These are phyloP conservation scores for Conus betulinus DNA, from an alignment of 1,140 invertebrate genomes.

Conservation along the genomic window DNA sequence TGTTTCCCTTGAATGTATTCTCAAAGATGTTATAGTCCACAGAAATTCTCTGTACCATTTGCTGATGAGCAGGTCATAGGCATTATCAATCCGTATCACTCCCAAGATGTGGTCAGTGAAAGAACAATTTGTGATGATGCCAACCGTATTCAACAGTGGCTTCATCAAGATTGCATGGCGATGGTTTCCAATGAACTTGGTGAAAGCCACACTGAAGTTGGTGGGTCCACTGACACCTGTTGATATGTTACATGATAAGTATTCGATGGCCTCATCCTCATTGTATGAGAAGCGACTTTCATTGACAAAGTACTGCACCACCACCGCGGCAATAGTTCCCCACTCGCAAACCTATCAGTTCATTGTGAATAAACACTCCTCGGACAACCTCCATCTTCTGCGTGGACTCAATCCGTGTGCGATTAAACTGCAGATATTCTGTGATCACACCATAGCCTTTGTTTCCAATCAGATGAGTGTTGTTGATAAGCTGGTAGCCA, in stretches of 20 bases:
- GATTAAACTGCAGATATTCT: conserved; percentile 65
- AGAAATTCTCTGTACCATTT: conserved; percentile 71
- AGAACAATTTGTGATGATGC: conserved; percentile 81
- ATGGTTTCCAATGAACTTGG: conserved; percentile 66
- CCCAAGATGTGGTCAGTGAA: conserved; percentile 89
- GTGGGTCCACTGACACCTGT: conserved; percentile 47
- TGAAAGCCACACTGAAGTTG: conserved; percentile 72
- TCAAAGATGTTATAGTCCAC: conserved; percentile 85
- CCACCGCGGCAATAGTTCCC: conserved; percentile 72
- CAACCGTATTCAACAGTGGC: conserved; percentile 72
- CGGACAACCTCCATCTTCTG: conserved; percentile 66
- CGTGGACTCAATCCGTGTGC: conserved; percentile 61
- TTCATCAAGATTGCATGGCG: conserved; percentile 71
- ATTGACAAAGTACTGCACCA: conserved; percentile 66
- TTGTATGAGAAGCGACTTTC: conserved; percentile 67
- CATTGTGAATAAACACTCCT: conserved; percentile 64
- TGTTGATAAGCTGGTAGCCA: conserved; percentile 91
- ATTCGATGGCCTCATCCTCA: conserved; percentile 69
- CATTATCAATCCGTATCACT: conserved; percentile 91
- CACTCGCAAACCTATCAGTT: conserved; percentile 69
- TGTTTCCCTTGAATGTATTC: conserved; percentile 92
- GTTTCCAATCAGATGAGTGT: conserved; percentile 81
- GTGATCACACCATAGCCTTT: conserved; percentile 70
- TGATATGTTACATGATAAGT: conserved; percentile 71
- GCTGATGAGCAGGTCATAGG: conserved; percentile 77